Evolutionary conservation across 1,140 invertebrate genomes (phyloP), one percentile per base, ranked within the genome.

Genomic region (Drosophila simulans): DNA sequence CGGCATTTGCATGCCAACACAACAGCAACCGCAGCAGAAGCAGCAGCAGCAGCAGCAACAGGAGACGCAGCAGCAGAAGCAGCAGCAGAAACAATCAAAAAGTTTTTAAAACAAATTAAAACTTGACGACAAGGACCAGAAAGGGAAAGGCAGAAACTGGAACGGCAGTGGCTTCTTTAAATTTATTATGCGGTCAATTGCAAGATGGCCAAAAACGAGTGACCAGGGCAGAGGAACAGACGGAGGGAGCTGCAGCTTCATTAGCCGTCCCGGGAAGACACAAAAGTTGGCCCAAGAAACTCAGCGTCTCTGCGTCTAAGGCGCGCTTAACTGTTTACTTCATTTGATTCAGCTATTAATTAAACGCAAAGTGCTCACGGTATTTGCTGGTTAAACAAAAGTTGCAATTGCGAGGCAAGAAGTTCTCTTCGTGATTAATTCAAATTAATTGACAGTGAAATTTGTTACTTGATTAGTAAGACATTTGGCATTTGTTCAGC

Each of bases 101-200:
- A 86, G 84, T 86, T 86, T 88, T 89, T 83, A 88, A 86, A 86
- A 89, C 84, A 86, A 86, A 86, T 86, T 88, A 86, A 86, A 88
- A 88, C 71, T 88, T 88, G 83, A 82, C 70, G 71, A 80, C 75
- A 70, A 68, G 79, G 46, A 73, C 56, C 54, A 27, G 46, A 46
- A 45, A 45, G 42, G 34, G 58, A 42, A 51, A 35, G 12, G 25
- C 17, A 52, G 37, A 5, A 53, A 35, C 17, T 60, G 54, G 74
- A 73, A 66, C 74, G 72, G 73, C 73, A 80, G 57, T 69, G 57
- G 81, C 42, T 70, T 34, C 22, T 66, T 40, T 17, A 42, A 81
- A 75, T 86, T 85, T 81, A 86, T 77, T 76, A 80, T 85, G 78
- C 78, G 82, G 82, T 88, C 82, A 71, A 70, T 70, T 70, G 62